Evolutionary conservation across 2,113 vertebrate species (phyloP), one percentile per base, ranked within the genome.

Genomic region (Mastomys coucha): DNA sequence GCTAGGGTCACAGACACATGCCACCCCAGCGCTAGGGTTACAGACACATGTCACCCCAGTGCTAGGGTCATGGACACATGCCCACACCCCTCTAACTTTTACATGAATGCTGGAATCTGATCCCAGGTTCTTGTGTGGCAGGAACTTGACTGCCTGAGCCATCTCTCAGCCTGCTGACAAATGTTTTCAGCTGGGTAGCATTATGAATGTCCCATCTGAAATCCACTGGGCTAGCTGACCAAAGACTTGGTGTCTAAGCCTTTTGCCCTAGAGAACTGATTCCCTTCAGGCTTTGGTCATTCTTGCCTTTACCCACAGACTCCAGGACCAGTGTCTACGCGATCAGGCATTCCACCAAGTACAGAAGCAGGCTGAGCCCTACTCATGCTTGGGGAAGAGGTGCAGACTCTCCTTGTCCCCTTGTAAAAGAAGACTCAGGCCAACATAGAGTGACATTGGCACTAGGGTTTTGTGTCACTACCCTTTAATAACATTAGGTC

Each of bases 371-470:
- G 8, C 45, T 17, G 12, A 60, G 69, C n/a, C 20, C 2, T 78
- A 33, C 53, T 88, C 17, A 75, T 16, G 33, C 58, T 53, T 28
- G 70, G 72, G 39, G 31, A 45, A 67, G n/a, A 39, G 28, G 28
- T 39, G 63, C 20, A 84, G 63, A 77, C 42, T 91, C 70, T 91
- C n/a, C 39, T 39, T 2, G 22, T 19, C 65, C 9, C 17, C 11
- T 58, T 95, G 69, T 82, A 81, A 86, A 89, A n/a, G n/a, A n/a
- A n/a, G n/a, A n/a, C n/a, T n/a, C 65, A 70, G 91, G 58, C 33
- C 39, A 96, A 91, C 22, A 73, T 9, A 72, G 63, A 93, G 81
- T 51, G 33, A 42, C 17, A 28, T 2, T 9, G 16, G 76, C 28
- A 22, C 10, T 49, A 33, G 31, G 42, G 22, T 72, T 20, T 56